Evolutionary conservation across 2,113 vertebrate species (phyloP).

Genomic region (Phylloscopus trochiloides): DNA sequence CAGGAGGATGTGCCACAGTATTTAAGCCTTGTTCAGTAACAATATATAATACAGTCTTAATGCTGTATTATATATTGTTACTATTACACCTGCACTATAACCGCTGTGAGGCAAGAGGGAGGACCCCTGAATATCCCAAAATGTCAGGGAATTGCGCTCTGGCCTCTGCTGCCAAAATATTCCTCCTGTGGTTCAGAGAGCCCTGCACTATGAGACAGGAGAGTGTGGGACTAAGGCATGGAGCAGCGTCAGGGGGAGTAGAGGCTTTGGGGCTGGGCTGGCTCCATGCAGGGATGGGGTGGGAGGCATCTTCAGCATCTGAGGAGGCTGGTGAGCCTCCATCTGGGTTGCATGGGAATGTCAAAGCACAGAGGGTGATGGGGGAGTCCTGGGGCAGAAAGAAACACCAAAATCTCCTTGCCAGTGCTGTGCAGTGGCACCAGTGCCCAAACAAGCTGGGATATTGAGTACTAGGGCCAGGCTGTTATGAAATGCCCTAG

Average conservation of each 20-base stretch:
- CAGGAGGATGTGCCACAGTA: background rate
- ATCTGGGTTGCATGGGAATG: background rate
- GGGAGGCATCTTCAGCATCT: background rate
- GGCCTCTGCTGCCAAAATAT: background rate
- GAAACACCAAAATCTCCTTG: background rate
- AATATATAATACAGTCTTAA: background rate
- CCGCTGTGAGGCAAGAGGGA: background rate
- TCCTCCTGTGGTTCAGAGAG: background rate
- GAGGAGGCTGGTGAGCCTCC: background rate
- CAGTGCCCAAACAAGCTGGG: accelerated
- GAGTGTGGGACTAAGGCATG: accelerated
- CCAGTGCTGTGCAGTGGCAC: background rate
- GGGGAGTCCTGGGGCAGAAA: background rate
- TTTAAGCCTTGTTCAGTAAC: background rate
- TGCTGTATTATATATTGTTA: background rate
- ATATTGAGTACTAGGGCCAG: background rate
- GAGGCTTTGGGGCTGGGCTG: background rate
- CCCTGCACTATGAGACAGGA: background rate
- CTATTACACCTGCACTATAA: background rate
- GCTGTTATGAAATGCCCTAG: background rate
- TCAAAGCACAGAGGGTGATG: background rate
- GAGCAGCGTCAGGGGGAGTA: background rate
- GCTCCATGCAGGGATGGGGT: background rate
- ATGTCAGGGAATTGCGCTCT: background rate
- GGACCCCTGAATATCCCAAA: background rate